These are phyloP conservation scores for Champsocephalus gunnari DNA, from an alignment of 2,797 vertebrate species.

Conservation along the genomic window DNA sequence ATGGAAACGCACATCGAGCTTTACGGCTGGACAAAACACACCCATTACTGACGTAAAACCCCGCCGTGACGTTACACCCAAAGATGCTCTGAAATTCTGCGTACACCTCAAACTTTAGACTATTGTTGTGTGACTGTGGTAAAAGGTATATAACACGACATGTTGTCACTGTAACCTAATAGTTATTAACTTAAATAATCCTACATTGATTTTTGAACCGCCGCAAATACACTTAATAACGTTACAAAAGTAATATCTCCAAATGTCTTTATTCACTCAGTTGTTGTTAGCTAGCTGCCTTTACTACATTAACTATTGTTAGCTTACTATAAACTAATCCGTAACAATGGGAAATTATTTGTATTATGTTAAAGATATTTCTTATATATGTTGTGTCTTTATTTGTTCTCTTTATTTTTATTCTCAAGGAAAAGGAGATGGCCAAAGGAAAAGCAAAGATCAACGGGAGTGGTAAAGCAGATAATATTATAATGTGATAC, in stretches of 20 bases:
- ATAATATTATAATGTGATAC: not conserved
- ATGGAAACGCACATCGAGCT: conserved; percentile 75
- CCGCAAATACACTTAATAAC: not conserved
- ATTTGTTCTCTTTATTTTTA: not conserved
- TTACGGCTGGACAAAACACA: conserved; percentile 78
- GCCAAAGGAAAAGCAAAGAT: conserved; percentile 53
- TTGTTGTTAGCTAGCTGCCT: conserved; percentile 32
- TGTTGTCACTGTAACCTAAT: not conserved
- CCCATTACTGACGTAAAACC: conserved; percentile 69
- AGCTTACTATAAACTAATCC: not conserved
- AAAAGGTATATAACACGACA: not conserved
- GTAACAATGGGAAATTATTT: not conserved
- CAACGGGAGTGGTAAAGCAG: conserved; percentile 55
- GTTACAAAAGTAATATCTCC: rapidly evolving
- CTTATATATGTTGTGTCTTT: not conserved
- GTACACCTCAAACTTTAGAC: not conserved
- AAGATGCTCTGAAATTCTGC: no score
- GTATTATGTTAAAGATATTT: not conserved
- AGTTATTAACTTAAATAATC: not conserved
- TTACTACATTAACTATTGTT: not conserved
- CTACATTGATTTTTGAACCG: not conserved
- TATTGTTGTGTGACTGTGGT: not conserved
- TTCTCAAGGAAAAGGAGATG: conserved; percentile 52
- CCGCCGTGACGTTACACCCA: not conserved
- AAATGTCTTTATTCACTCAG: not conserved